Evolutionary conservation across 2,113 vertebrate genomes (phyloP), one percentile per base, ranked within the genome.

Genomic region (Junco hyemalis): DNA sequence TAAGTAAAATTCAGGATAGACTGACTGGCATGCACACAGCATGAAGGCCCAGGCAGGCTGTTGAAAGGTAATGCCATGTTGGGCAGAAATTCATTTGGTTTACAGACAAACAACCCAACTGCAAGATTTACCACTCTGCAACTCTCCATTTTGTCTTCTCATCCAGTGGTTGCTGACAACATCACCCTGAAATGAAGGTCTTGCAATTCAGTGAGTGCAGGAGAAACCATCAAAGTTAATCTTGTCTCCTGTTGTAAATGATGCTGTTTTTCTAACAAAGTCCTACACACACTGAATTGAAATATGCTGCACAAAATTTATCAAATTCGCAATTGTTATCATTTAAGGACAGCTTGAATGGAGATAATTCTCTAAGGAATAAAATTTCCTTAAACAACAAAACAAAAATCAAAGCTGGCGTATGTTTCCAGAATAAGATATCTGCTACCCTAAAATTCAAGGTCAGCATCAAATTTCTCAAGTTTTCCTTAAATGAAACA

Each of bases 61-160:
- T 51, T 65, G 59, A 42, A 85, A 93, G 82, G 60, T 48, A 93
- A 90, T 69, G 12, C n/a, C n/a, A 16, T 14, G 33, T 86, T 91
- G 90, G 79, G 50, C 47, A 85, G 65, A 85, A 92, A 86, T 76
- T 90, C 15, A 31, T 86, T 91, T 66, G 66, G 21, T 92, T 94
- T 91, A 88, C 36, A 85, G 80, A 77, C 47, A 90, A 90, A 81
- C 78, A 89, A 95, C 56, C 53, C 57, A 70, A 78, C 25, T 54
- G 76, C 64, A 86, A 89, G 63, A 86, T 74, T 77, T 83, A 59
- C 44, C 51, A 92, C 23, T 83, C 54, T 57, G n/a, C 25, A 81
- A 26, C 64, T 84, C 80, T 36, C 63, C 17, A 29, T 77, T 93
- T 66, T 71, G 50, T 22, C 57, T 84, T 84, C 51, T 85, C 22